These are phyloP conservation scores for Oscheius myriophilus DNA, from an alignment of 2,888 invertebrate genomes.

Conservation along the genomic window DNA sequence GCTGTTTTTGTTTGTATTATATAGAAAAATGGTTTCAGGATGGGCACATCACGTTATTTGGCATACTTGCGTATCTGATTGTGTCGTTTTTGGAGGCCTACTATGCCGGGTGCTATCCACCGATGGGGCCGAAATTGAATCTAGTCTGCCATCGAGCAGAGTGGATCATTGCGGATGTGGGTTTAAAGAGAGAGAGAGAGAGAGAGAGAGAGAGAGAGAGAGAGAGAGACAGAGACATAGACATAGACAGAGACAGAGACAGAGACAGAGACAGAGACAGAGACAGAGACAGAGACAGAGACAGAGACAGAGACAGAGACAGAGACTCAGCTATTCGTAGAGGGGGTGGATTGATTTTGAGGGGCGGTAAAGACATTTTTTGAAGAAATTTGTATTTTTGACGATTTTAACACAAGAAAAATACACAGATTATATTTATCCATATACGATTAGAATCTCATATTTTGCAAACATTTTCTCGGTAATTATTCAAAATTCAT, in stretches of 20 bases:
- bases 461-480: too few relatives aligned
- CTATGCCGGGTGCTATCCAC: constrained; percentile 67
- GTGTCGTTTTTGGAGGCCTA: constrained; percentile 66
- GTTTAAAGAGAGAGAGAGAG: constrained; percentile 7
- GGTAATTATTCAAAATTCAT: too few relatives aligned
- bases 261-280: not conserved
- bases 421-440: too few relatives aligned
- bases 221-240: not conserved
- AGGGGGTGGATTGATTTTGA: too few relatives aligned
- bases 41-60: constrained; percentile 52
- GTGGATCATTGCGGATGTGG: constrained; percentile 62
- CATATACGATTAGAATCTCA: too few relatives aligned
- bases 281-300: not conserved
- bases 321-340: too few relatives aligned
- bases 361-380: too few relatives aligned
- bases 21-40: constrained; percentile 47
- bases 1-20: not conserved
- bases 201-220: constrained; percentile 1
- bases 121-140: constrained; percentile 59
- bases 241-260: not conserved
- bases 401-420: too few relatives aligned
- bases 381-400: too few relatives aligned
- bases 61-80: constrained; percentile 57
- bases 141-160: constrained; percentile 65
- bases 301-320: not conserved